Evolutionary conservation across 2,113 vertebrate genomes (phyloP).

Genomic region (Anarhynchus alexandrinus): DNA sequence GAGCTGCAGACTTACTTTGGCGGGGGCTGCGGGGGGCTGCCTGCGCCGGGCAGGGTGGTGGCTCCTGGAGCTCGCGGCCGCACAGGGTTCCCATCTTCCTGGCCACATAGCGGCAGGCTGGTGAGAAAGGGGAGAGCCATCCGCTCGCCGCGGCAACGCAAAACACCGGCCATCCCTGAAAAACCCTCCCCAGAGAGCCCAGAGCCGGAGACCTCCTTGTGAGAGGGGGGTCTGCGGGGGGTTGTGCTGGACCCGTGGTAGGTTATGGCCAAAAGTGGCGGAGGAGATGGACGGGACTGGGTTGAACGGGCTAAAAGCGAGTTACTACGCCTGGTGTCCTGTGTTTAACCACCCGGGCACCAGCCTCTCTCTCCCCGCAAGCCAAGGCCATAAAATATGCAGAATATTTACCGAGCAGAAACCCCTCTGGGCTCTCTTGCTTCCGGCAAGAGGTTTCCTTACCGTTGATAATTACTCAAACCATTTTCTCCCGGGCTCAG

Average conservation of each 20-base stretch:
- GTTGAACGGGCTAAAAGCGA: rapidly evolving
- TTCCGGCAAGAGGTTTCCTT: not conserved
- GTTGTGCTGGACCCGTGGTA: rapidly evolving
- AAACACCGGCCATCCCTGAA: rapidly evolving
- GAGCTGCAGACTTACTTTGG: not conserved
- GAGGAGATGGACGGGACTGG: not conserved
- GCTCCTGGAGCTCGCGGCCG: not conserved
- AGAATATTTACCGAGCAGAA: not conserved
- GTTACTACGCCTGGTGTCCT: rapidly evolving
- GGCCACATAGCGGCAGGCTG: conserved; percentile 39
- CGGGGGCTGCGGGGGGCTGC: not conserved
- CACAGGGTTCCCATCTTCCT: not conserved
- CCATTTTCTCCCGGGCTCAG: not conserved
- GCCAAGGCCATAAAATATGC: not conserved
- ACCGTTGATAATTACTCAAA: conserved; percentile 44
- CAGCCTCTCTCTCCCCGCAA: not conserved
- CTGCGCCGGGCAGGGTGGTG: not conserved
- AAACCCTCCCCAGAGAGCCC: not conserved
- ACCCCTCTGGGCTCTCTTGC: not conserved
- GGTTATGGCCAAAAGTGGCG: not conserved
- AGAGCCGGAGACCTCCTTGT: rapidly evolving
- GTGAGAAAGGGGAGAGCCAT: not conserved
- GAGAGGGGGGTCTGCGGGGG: not conserved
- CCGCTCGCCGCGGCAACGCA: rapidly evolving
- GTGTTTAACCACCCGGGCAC: not conserved